phyloP scores from a whole-genome alignment of 2,888 invertebrate genomes.

The Coleophora flavipennella region DNA sequence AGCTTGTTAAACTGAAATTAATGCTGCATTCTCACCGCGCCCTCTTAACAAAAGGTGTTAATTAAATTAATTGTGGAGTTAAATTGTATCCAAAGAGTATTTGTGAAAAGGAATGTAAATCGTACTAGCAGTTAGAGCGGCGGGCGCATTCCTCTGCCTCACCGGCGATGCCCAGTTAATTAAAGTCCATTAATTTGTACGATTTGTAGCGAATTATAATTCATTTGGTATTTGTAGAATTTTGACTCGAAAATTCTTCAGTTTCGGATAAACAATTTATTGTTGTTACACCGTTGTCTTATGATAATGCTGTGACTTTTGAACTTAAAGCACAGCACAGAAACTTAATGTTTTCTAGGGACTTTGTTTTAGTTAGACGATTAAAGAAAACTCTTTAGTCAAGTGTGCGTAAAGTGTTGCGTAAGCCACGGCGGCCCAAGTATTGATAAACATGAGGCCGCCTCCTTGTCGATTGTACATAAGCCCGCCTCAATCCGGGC shows the following conservation, averaged over 20 bases:
- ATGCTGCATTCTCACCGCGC: conserved; percentile 9
- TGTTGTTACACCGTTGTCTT: conserved; percentile 5
- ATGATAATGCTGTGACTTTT: conserved; percentile 5
- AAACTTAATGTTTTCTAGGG: too few relatives aligned
- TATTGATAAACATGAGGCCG: conserved; percentile 60
- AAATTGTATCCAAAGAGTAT: conserved; percentile 35
- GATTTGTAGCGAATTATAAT: conserved; percentile 62
- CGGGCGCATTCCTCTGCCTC: conserved; percentile 55
- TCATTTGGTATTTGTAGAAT: conserved; percentile 43
- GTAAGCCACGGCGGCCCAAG: conserved; percentile 13
- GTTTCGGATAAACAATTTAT: conserved; percentile 16
- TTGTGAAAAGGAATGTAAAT: conserved; percentile 54
- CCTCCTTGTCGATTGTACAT: conserved; percentile 68
- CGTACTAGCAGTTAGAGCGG: conserved; percentile 30
- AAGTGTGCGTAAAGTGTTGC: background rate
- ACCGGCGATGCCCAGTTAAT: conserved; percentile 66
- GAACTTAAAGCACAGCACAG: too few relatives aligned
- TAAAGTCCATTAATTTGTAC: conserved; percentile 68
- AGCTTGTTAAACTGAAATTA: conserved; percentile 20
- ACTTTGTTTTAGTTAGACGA: too few relatives aligned
- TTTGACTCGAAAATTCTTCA: conserved; percentile 32
- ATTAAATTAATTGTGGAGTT: conserved; percentile 18
- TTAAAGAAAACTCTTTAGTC: conserved; percentile 10
- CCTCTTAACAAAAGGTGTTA: too few relatives aligned
- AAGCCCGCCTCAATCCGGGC: conserved; percentile 65